phyloP scores from a whole-genome alignment of 2,797 vertebrate species.

The Gouania willdenowi region DNA sequence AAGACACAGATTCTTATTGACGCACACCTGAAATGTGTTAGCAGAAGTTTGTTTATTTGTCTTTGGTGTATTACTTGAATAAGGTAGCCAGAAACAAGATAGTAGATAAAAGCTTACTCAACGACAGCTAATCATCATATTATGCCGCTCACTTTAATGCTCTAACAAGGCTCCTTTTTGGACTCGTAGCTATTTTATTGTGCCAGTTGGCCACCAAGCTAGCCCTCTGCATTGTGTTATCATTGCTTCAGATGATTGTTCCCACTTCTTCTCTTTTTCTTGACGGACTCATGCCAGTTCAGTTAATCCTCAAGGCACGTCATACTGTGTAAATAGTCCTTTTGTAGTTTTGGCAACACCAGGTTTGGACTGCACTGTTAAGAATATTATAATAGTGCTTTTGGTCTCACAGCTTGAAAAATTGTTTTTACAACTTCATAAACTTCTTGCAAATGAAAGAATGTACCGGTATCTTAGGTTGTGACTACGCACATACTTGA shows the following conservation, averaged over 20 bases:
- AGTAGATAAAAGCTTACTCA: slow-evolving; percentile 33
- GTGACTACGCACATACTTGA: too few species aligned
- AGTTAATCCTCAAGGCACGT: not conserved
- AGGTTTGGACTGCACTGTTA: not conserved
- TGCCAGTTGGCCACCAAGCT: slow-evolving; percentile 8
- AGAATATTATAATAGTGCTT: too few species aligned
- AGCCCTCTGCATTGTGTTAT: slow-evolving; percentile 8
- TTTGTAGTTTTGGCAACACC: too few species aligned
- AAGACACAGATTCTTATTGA: slow-evolving; percentile 25
- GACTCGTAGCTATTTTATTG: slow-evolving; percentile 18
- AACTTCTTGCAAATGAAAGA: too few species aligned
- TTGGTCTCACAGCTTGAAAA: too few species aligned
- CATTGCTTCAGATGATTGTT: slow-evolving; percentile 14
- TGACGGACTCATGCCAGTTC: not conserved
- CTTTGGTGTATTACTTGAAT: too few species aligned
- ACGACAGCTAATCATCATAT: slow-evolving; percentile 53
- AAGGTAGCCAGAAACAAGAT: not conserved
- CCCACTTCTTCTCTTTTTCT: slow-evolving; percentile 5
- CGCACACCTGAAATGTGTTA: not conserved
- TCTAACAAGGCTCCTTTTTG: slow-evolving; percentile 39
- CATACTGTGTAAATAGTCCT: not conserved
- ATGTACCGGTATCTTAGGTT: too few species aligned
- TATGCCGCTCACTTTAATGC: slow-evolving; percentile 55
- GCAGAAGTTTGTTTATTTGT: not conserved
- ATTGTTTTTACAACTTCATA: too few species aligned